Evolutionary conservation across 2,113 vertebrate species (phyloP).

Genomic region (Mastomys natalensis): DNA sequence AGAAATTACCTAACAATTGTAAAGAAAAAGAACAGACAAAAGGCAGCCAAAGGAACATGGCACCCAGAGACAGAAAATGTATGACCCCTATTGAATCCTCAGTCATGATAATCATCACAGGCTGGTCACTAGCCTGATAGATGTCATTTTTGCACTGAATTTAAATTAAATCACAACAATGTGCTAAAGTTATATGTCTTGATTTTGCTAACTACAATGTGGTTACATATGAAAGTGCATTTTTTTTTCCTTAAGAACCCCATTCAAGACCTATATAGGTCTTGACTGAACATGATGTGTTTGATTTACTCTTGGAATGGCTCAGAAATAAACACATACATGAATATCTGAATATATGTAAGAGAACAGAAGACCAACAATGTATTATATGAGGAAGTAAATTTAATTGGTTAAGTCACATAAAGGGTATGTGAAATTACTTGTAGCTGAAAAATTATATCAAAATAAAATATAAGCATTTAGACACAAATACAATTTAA

Average conservation of each 20-base stretch:
- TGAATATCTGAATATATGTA: accelerated
- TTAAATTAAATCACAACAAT: background rate
- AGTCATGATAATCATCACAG: background rate
- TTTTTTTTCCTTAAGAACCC: background rate
- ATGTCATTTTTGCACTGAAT: background rate
- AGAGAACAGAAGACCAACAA: background rate
- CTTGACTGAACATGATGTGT: background rate
- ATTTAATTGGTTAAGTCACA: background rate
- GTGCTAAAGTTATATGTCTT: background rate
- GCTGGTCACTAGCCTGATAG: background rate
- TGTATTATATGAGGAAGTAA: background rate
- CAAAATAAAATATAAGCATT: background rate
- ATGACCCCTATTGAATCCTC: background rate
- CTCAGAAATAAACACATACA: background rate
- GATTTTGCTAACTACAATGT: constrained; percentile 26
- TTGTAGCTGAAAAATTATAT: constrained; percentile 20
- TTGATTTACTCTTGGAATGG: background rate
- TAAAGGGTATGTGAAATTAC: background rate
- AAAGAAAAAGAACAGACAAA: background rate
- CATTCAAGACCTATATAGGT: background rate
- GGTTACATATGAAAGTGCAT: background rate
- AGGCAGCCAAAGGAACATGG: background rate
- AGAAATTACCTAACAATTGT: background rate
- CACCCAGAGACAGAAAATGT: background rate
- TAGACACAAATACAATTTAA: constrained; percentile 24